A percentile compares a stretch with the other conserved stretches of the same genome.
Conservation (phyloP, 2,888 invertebrate species). For the Sacculina carcini region DNA sequence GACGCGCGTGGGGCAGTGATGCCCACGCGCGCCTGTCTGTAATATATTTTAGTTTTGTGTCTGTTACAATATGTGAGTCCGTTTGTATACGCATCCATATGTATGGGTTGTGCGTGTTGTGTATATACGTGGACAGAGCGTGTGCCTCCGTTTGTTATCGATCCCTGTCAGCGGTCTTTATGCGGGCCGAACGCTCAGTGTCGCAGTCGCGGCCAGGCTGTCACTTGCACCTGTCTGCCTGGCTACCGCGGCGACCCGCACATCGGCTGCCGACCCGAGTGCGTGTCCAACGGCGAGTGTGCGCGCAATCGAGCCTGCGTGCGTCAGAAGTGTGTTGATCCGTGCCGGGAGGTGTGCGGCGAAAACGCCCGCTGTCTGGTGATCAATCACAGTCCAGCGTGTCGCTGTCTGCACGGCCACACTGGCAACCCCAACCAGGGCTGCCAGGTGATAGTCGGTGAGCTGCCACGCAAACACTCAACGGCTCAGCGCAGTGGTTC, state of each 20-base stretch:
- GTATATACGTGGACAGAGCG: neutral
- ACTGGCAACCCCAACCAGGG: conserved; percentile 48
- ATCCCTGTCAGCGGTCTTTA: conserved; percentile 18
- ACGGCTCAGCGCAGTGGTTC: too few species aligned
- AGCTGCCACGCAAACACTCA: conserved; percentile 1
- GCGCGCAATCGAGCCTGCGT: conserved; percentile 47
- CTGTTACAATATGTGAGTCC: too few species aligned
- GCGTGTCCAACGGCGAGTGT: conserved; percentile 56
- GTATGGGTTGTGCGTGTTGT: too few species aligned
- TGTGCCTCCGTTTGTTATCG: neutral
- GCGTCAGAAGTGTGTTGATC: conserved; percentile 36
- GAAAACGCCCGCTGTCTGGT: conserved; percentile 22
- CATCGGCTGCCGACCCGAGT: conserved; percentile 36
- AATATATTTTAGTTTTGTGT: too few species aligned
- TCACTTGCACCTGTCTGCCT: conserved; percentile 42
- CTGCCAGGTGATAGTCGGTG: conserved; percentile 23
- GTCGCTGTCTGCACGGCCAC: conserved; percentile 56
- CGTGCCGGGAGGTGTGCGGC: conserved; percentile 24
- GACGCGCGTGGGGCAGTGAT: too few species aligned
- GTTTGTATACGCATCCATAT: too few species aligned
- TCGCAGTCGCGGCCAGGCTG: conserved; percentile 8
- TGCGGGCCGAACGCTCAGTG: conserved; percentile 34
- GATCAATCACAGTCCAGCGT: conserved; percentile 29
- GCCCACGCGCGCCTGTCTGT: too few species aligned
- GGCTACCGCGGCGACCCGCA: conserved; percentile 33